Percentiles rank a stretch among this genome's conserved stretches.
Evolutionary conservation across 2,888 invertebrate genomes (phyloP).

Genomic region (Apocheima hispidaria): DNA sequence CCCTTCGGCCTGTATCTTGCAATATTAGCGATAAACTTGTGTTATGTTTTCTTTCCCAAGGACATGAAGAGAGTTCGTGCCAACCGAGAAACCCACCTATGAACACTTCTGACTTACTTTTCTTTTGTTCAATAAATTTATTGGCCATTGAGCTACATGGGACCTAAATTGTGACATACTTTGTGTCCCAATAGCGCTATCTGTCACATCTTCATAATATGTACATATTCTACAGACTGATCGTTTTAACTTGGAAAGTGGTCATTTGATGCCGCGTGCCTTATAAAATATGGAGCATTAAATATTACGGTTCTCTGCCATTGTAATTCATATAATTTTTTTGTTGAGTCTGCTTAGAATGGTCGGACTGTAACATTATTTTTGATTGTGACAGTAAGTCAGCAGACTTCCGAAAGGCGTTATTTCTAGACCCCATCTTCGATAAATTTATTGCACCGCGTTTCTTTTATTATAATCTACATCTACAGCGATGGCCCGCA

Average conservation of each 20-base stretch:
- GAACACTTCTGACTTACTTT: slow-evolving; percentile 51
- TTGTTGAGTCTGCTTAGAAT: neutral
- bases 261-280: slow-evolving; percentile 8
- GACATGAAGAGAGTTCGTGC: slow-evolving; percentile 58
- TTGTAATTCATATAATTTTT: neutral
- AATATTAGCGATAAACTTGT: slow-evolving; percentile 62
- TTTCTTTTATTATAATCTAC: slow-evolving; percentile 36
- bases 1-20: slow-evolving; percentile 39
- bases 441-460: slow-evolving; percentile 44
- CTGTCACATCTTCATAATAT: too few species aligned
- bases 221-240: slow-evolving; percentile 9
- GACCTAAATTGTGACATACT: slow-evolving; percentile 15
- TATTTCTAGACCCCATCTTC: slow-evolving; percentile 20
- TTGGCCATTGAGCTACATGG: slow-evolving; percentile 35
- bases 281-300: neutral
- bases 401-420: slow-evolving; percentile 14
- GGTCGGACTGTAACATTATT: slow-evolving; percentile 11
- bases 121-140: slow-evolving; percentile 57
- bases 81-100: slow-evolving; percentile 43
- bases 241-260: slow-evolving; percentile 16
- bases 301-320: neutral
- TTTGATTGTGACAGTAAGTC: slow-evolving; percentile 10
- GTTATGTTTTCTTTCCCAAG: slow-evolving; percentile 78
- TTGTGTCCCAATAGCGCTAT: slow-evolving; percentile 21
- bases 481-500: slow-evolving; percentile 25